Evolutionary conservation across 1,140 invertebrate species (phyloP).

Genomic region (Laupala kohalensis): DNA sequence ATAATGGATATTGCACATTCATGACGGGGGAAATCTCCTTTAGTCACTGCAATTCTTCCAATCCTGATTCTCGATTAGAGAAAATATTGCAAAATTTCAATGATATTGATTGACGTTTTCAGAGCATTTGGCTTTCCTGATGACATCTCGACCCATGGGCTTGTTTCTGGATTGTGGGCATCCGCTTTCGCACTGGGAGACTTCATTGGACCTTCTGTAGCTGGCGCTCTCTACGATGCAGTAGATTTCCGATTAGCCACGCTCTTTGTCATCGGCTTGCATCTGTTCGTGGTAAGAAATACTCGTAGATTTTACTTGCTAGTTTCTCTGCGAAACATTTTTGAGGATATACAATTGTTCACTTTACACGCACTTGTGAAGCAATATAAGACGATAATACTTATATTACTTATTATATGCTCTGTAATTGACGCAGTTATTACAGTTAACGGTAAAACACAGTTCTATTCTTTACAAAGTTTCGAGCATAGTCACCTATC

Average conservation of each 20-base stretch:
- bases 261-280: constrained; percentile 22
- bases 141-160: constrained; percentile 28
- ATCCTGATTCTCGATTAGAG: too few species aligned
- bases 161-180: constrained; percentile 30
- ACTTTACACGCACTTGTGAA: background rate
- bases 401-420: too few species aligned
- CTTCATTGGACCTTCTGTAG: constrained; percentile 27
- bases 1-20: too few species aligned
- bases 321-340: background rate
- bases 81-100: too few species aligned
- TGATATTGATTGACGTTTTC: too few species aligned
- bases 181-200: constrained; percentile 29
- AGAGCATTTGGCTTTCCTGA: constrained; percentile 27
- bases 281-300: constrained; percentile 21
- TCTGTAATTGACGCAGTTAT: too few species aligned
- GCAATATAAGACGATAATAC: background rate
- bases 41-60: too few species aligned
- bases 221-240: constrained; percentile 21
- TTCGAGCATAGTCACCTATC: too few species aligned
- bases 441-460: too few species aligned
- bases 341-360: background rate
- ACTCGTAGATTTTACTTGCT: too few species aligned
- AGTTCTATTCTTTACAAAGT: too few species aligned
- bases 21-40: too few species aligned
- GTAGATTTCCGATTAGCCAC: constrained; percentile 26